Evolutionary conservation across 37 sponge, comb jelly and placozoan genomes (phyloP), one percentile per base, ranked within the genome.

Genomic region (Eunapius fragilis): DNA sequence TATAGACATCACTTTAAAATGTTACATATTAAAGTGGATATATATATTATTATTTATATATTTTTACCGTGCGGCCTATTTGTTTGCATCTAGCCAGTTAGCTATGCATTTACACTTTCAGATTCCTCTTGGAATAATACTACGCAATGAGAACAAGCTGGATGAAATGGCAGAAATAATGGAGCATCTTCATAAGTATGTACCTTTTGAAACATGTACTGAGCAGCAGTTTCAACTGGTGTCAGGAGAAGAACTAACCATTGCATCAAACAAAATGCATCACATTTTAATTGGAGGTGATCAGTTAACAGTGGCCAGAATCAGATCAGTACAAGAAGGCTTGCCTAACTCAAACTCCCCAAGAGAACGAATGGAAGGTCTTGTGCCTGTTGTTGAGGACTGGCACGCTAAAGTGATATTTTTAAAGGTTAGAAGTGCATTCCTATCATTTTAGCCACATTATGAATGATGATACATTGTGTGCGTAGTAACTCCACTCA

Each of bases 371-470:
- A 45, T 85, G 36, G 30, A 48, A 76, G 86, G 86, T 3, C 38
- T 85, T 2, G 27, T 87, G 26, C 78, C 86, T n/a, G 71, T 77
- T 67, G 78, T 37, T 32, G 78, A 41, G 17, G 86, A 85, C 37
- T 85, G 86, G 86, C 86, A 85, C 36, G 58, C 86, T n/a, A 85
- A 76, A 37, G 26, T 69, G 25, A 77, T 24, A 10, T 37, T 85
- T n/a, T 37, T 85, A 45, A 25, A 32, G 58, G 78, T 85, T 69
- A 37, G 75, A 31, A 30, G 31, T 72, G 5, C 58, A 17, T 12
- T 58, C 14, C 6, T 17, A 58, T 12, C 14, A 58, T 19, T 17
- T 58, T 17, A 17, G 14, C 2, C 22, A 10, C 2, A 19, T 17
- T 58, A 17, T 58, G 14, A 58, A 19, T 58, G 2, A 58, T 1